Evolutionary conservation across 2,888 invertebrate species (phyloP).

Genomic region (Caradrina clavipalpis): DNA sequence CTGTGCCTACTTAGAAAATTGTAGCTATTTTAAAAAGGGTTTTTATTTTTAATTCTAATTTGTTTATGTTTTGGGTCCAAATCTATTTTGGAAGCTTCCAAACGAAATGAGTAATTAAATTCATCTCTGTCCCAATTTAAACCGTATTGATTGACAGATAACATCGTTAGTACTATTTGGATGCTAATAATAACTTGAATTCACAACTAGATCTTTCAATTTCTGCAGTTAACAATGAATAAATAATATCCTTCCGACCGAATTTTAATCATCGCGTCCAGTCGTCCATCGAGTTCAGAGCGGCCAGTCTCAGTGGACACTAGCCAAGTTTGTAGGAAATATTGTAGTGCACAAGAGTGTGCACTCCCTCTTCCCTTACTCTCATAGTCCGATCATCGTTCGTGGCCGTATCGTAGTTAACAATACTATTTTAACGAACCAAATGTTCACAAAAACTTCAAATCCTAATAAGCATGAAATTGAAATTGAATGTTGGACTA

Average conservation of each 20-base stretch:
- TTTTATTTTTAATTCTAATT: not conserved
- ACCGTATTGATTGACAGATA: conserved; percentile 6
- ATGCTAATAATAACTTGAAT: not conserved
- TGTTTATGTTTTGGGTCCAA: not conserved
- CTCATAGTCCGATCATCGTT: too few species aligned
- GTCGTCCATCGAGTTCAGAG: too few species aligned
- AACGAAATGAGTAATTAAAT: conserved; percentile 7
- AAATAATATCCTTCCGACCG: too few species aligned
- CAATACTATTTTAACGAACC: conserved; percentile 7
- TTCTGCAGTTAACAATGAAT: not conserved
- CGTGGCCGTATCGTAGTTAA: not conserved
- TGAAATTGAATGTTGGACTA: conserved; percentile 10
- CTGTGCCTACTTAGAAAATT: not conserved
- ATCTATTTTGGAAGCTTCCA: not conserved
- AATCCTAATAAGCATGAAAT: conserved; percentile 37
- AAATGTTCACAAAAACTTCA: conserved; percentile 12
- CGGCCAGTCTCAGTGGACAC: too few species aligned
- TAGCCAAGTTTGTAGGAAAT: too few species aligned
- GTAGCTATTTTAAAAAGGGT: not conserved
- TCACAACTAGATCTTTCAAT: not conserved
- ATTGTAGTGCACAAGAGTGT: too few species aligned
- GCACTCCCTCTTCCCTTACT: too few species aligned
- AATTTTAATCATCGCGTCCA: too few species aligned
- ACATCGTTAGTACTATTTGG: conserved; percentile 14
- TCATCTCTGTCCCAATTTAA: conserved; percentile 12